Evolutionary conservation across 2,888 invertebrate genomes (phyloP).

Genomic region (Dastarcus helophoroides): DNA sequence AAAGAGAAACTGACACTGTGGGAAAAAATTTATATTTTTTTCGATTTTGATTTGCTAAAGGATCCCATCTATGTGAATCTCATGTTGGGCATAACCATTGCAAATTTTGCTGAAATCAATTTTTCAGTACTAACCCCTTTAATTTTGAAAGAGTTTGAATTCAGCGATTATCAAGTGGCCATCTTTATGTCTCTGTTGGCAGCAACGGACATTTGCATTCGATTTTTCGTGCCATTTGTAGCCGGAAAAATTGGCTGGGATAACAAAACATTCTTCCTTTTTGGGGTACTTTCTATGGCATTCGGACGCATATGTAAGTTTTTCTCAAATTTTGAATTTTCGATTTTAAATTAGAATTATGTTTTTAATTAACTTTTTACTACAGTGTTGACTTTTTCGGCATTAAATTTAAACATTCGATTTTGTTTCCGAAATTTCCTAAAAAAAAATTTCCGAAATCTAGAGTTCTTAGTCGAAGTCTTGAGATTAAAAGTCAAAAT

Average conservation of each 20-base stretch:
- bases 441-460: too few species aligned
- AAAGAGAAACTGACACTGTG: slow-evolving; percentile 36
- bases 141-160: slow-evolving; percentile 56
- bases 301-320: slow-evolving; percentile 50
- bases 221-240: slow-evolving; percentile 56
- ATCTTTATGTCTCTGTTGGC: slow-evolving; percentile 58
- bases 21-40: slow-evolving; percentile 50
- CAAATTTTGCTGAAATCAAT: slow-evolving; percentile 60
- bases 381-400: too few species aligned
- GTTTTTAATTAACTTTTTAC: too few species aligned
- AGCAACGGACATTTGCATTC: slow-evolving; percentile 50
- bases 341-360: too few species aligned
- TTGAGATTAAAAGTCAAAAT: too few species aligned
- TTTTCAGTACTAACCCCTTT: slow-evolving; percentile 64
- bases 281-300: slow-evolving; percentile 57
- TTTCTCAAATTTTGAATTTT: slow-evolving; percentile 14
- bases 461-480: too few species aligned
- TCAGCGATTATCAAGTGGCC: slow-evolving; percentile 49
- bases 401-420: too few species aligned
- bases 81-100: slow-evolving; percentile 58
- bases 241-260: slow-evolving; percentile 60
- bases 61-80: slow-evolving; percentile 59
- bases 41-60: slow-evolving; percentile 57
- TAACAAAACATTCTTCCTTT: slow-evolving; percentile 57
- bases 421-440: too few species aligned